These are phyloP conservation scores for Cyprinus carpio DNA, from an alignment of 2,113 vertebrate species.

Conservation along the genomic window DNA sequence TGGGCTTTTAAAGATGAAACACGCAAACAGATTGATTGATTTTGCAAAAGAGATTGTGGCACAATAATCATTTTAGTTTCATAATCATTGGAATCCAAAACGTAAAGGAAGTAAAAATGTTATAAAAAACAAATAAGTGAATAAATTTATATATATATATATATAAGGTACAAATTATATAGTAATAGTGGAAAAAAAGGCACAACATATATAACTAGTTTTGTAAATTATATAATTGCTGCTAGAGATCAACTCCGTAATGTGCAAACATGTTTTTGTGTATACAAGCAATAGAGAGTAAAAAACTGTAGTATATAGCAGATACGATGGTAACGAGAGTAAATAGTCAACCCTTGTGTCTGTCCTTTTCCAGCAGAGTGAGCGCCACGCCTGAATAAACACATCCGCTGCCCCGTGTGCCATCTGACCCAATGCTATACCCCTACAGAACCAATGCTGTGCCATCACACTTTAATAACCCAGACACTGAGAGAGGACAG, in stretches of 20 bases:
- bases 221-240: neutral
- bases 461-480: neutral
- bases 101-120: no score
- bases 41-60: no score
- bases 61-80: neutral
- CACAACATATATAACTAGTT: neutral
- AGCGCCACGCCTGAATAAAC: neutral
- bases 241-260: neutral
- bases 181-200: neutral
- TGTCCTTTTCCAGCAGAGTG: neutral
- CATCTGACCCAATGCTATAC: conserved; percentile 28
- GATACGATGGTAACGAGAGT: neutral
- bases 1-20: no score
- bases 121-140: no score
- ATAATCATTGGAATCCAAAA: neutral
- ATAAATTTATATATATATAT: no score
- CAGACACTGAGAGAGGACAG: neutral
- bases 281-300: neutral
- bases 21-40: no score
- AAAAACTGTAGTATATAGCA: neutral
- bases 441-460: neutral
- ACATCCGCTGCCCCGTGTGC: neutral
- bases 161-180: no score
- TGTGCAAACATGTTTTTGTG: neutral
- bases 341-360: neutral